Conservation (phyloP, 2,113 vertebrate species). For the Alaudala cheleensis region DNA sequence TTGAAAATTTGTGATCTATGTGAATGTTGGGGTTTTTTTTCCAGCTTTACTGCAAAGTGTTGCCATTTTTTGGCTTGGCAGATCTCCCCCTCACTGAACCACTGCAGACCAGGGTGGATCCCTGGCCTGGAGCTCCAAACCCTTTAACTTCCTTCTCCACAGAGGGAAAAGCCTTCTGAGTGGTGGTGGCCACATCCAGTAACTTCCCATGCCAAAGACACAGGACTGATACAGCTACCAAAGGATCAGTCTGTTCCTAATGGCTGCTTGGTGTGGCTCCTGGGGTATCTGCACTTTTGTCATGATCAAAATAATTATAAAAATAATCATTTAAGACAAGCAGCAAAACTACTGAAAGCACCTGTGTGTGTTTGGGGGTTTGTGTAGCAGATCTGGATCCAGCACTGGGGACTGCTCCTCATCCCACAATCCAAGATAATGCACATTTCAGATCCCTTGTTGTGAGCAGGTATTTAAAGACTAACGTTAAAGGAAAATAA, state of each 20-base stretch:
- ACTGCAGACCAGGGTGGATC: background rate
- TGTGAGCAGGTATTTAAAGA: background rate
- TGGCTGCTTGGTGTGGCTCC: background rate
- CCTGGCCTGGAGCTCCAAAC: background rate
- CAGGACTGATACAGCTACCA: background rate
- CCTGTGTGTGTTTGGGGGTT: background rate
- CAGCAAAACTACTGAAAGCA: background rate
- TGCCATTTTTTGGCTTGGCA: background rate
- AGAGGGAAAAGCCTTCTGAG: background rate
- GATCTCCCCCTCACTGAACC: background rate
- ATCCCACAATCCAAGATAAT: background rate
- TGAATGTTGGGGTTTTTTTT: accelerated
- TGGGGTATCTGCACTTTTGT: background rate
- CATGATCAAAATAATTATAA: background rate
- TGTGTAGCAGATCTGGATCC: background rate
- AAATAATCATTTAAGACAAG: background rate
- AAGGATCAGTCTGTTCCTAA: background rate
- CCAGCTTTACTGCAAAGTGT: background rate
- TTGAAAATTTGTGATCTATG: background rate
- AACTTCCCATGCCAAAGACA: background rate
- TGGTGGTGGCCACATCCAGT: background rate
- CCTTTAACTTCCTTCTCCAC: background rate
- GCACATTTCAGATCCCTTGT: background rate
- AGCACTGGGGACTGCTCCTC: background rate
- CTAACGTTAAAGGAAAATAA: conserved; percentile 24